Evolutionary conservation across 2,888 invertebrate species (phyloP).

Genomic region (Agonopterix alstromeriana): DNA sequence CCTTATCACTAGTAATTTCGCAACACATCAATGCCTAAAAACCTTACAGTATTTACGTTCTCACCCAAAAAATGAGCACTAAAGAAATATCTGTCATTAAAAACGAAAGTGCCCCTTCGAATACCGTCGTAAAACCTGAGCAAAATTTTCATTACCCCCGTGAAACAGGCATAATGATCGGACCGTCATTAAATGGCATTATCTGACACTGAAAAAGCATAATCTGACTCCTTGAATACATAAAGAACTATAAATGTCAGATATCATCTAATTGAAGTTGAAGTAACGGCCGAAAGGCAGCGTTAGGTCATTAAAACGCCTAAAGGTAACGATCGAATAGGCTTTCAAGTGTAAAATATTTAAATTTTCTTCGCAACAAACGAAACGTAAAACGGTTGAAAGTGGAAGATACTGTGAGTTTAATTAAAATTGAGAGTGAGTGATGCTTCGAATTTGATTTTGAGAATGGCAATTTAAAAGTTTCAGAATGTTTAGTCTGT

Average conservation of each 20-base stretch:
- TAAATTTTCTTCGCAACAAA: slow-evolving; percentile 57
- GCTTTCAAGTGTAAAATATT: slow-evolving; percentile 61
- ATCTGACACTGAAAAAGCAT: slow-evolving; percentile 59
- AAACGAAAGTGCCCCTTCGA: slow-evolving; percentile 27
- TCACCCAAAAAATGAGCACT: slow-evolving; percentile 31
- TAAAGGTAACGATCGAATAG: slow-evolving; percentile 53
- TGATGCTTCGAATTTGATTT: slow-evolving; percentile 24
- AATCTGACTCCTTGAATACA: slow-evolving; percentile 66
- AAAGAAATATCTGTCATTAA: slow-evolving; percentile 41
- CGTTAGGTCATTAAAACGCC: slow-evolving; percentile 54
- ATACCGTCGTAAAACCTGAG: slow-evolving; percentile 52
- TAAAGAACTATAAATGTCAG: slow-evolving; percentile 74
- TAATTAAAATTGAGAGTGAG: slow-evolving; percentile 47
- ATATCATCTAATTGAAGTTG: slow-evolving; percentile 73
- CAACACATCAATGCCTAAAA: too few relatives aligned
- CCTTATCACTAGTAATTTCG: too few relatives aligned
- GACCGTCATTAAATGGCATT: slow-evolving; percentile 63
- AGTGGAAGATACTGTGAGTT: slow-evolving; percentile 30
- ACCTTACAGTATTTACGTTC: slow-evolving; percentile 1
- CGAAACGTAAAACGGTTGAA: slow-evolving; percentile 31
- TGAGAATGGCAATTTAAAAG: slow-evolving; percentile 9
- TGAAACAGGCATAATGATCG: slow-evolving; percentile 64
- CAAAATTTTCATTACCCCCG: slow-evolving; percentile 66
- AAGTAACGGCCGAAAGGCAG: slow-evolving; percentile 45
- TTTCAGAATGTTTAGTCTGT: background rate